Base-by-base conservation (phyloP, 37 sponge, comb jelly and placozoan genomes). In the Petrosia ficiformis region DNA sequence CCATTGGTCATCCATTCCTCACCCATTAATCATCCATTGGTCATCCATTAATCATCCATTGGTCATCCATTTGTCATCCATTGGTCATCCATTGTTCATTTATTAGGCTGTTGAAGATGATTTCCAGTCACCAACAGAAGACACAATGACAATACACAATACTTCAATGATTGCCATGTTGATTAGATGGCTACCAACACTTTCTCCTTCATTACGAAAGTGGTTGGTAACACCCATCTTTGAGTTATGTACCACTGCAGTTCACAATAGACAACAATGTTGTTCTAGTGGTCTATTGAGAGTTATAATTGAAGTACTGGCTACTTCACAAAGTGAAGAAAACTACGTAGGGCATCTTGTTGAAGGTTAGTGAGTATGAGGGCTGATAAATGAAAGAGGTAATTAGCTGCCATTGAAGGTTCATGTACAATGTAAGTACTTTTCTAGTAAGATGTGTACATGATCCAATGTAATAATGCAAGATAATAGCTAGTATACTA, bases 221-320 rank as follows among this genome's bases (percentile, higher is more conserved):
- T 82, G 82, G 88, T 52, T 86, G 59, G 70, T 73, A 22, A 37
- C n/a, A 22, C 39, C 74, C 22, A 68, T 86, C 26, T 57, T 48
- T 21, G 81, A 86, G 54, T 42, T 86, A 24, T 79, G 80, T 52
- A 34, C 70, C 30, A 32, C 14, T 36, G 73, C 68, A 33, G 69
- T 80, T 0, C 80, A 78, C 73, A 93, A 93, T 68, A 60, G 75
- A 44, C 89, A 88, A 79, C 74, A 67, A 48, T 93, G 94, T 70
- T 93, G 94, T 42, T 58, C 57, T 40, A 87, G 68, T 8, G 87
- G 94, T 21, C 38, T 86, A 31, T 42, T 89, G 57, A 73, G 54
- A 22, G 59, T 61, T n/a, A 57, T 86, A 31, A 38, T 86, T 58
- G 66, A 77, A 26, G 74, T 89, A 5, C 77, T 93, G 43, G 57